Percentiles rank a stretch among this genome's conserved stretches.
Conservation (phyloP, 1,140 invertebrate genomes). For the Coenobita brevimanus region DNA sequence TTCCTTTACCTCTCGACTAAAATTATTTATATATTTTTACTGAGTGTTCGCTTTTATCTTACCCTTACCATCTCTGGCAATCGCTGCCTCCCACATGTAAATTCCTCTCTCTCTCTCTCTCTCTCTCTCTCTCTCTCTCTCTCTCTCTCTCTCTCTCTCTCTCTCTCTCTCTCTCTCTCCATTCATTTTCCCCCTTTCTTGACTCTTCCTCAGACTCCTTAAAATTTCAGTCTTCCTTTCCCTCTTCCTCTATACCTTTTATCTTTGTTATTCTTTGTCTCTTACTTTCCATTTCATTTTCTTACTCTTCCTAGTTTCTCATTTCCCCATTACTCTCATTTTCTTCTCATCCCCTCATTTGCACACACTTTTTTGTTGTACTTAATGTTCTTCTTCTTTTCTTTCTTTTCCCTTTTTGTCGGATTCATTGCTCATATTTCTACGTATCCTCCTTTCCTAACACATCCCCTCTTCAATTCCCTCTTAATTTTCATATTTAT, state of each 20-base stretch:
- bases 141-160: background rate
- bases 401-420: no score
- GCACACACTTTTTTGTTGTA: no score
- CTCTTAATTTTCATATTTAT: no score
- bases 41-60: background rate
- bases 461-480: no score
- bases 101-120: background rate
- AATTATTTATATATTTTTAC: no score
- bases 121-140: background rate
- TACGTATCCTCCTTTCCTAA: no score
- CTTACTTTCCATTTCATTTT: background rate
- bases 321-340: background rate
- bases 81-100: background rate
- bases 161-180: background rate
- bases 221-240: background rate
- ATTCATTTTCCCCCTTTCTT: no score
- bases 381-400: no score
- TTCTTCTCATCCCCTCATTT: no score
- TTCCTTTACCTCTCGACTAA: no score
- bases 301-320: background rate
- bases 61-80: background rate
- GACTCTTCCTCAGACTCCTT: background rate
- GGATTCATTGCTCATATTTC: no score
- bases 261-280: no score
- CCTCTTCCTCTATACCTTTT: background rate